phyloP scores from a whole-genome alignment of 2,113 vertebrate genomes.

The Alaudala cheleensis region DNA sequence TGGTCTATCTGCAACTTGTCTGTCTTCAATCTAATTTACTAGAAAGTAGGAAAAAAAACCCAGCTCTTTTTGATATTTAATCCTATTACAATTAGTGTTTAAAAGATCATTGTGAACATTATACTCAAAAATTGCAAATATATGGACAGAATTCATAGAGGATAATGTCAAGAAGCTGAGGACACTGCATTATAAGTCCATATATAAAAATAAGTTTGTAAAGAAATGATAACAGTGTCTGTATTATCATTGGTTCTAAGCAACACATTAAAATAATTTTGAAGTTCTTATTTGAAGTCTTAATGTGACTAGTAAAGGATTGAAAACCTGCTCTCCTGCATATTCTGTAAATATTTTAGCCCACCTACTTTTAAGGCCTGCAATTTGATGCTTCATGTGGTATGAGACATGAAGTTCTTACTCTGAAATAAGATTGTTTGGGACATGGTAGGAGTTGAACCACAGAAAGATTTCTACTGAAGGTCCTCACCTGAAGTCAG shows the following conservation, averaged over 20 bases:
- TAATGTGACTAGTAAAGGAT: neutral
- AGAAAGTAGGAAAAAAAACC: neutral
- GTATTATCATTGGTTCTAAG: neutral
- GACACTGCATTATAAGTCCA: neutral
- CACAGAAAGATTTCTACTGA: neutral
- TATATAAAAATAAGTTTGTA: neutral
- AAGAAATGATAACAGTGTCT: neutral
- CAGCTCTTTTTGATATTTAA: neutral
- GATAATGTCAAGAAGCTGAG: neutral
- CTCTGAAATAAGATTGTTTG: neutral
- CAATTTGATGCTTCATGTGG: neutral
- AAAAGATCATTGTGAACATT: neutral
- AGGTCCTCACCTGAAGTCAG: neutral
- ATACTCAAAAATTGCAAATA: neutral
- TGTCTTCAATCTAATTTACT: neutral
- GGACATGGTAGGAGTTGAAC: neutral
- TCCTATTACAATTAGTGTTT: neutral
- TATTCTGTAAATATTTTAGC: neutral
- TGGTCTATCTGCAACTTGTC: neutral
- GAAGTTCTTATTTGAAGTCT: neutral
- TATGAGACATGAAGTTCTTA: neutral
- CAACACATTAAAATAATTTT: rapidly evolving
- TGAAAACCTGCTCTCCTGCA: neutral
- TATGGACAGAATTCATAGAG: neutral
- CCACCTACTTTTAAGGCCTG: neutral